Conservation (phyloP, 2,797 vertebrate species). For the Toxotes lorentzi region DNA sequence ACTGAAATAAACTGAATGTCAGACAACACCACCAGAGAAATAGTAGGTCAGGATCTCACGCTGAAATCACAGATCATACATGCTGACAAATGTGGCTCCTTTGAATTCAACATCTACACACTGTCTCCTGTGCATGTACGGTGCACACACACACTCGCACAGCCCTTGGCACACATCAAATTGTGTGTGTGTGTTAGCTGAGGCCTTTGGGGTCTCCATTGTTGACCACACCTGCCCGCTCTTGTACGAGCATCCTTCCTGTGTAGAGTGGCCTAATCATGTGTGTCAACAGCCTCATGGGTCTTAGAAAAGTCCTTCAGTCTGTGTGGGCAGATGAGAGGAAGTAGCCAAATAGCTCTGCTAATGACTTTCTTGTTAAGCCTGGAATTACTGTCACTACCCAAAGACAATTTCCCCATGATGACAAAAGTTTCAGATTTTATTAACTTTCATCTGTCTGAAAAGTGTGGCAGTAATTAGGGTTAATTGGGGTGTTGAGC, state of each 20-base stretch:
- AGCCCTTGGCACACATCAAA: constrained; percentile 51
- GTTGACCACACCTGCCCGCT: constrained; percentile 72
- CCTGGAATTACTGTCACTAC: constrained; percentile 73
- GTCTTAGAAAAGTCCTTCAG: constrained; percentile 69
- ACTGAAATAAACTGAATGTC: neutral
- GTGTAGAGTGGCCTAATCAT: constrained; percentile 64
- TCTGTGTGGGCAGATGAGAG: constrained; percentile 80
- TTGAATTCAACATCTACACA: constrained; percentile 8
- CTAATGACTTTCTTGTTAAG: constrained; percentile 78
- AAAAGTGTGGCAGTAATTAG: constrained; percentile 76
- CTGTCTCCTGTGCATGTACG: constrained; percentile 11
- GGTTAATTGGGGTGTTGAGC: constrained; percentile 81
- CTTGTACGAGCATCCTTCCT: constrained; percentile 69
- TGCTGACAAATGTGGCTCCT: neutral
- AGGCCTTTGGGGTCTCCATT: constrained; percentile 50
- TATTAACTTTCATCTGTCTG: constrained; percentile 76
- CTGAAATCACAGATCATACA: constrained; percentile 11
- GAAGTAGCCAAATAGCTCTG: constrained; percentile 65
- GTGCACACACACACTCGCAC: constrained; percentile 22
- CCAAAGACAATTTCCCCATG: constrained; percentile 74
- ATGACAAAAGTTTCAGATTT: constrained; percentile 80
- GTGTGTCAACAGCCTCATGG: constrained; percentile 72
- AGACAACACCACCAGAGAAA: neutral
- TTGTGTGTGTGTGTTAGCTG: constrained; percentile 49
- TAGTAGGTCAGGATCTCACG: neutral